Percentiles rank a stretch among this genome's conserved stretches.
phyloP scores from a whole-genome alignment of 1,140 invertebrate species.

The Drosophila ironensis region DNA sequence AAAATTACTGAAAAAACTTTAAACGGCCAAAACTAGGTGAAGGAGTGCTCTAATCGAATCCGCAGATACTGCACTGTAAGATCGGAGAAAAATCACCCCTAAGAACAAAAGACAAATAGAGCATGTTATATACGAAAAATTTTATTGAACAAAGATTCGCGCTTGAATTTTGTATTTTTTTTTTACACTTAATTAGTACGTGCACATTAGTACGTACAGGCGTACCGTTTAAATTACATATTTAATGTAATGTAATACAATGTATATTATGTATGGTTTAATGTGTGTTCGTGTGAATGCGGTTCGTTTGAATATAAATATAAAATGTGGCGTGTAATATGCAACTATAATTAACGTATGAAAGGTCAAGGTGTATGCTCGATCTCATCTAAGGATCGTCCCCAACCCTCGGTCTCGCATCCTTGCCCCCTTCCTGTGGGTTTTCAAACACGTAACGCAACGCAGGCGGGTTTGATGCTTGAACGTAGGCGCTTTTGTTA shows the following conservation, averaged over 20 bases:
- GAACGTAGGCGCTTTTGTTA: neutral
- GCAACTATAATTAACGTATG: constrained; percentile 36
- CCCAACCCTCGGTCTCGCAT: neutral
- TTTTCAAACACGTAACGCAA: neutral
- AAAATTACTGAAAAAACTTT: too few relatives aligned
- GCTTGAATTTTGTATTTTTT: constrained; percentile 52
- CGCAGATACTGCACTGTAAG: neutral
- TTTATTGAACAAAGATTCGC: constrained; percentile 57
- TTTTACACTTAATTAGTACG: constrained; percentile 59
- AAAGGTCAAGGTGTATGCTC: neutral
- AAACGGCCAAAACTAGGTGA: too few relatives aligned
- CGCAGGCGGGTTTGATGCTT: neutral
- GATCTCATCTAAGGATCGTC: neutral
- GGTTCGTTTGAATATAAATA: constrained; percentile 45
- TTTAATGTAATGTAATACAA: constrained; percentile 52
- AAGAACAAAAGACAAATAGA: neutral
- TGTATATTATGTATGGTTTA: constrained; percentile 44
- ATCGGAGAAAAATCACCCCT: neutral
- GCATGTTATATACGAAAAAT: constrained; percentile 43
- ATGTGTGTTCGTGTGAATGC: constrained; percentile 37
- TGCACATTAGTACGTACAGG: constrained; percentile 45
- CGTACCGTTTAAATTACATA: constrained; percentile 54
- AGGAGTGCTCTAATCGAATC: too few relatives aligned
- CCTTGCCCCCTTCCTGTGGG: neutral
- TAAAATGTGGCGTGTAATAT: constrained; percentile 39